Conservation (phyloP, 2,888 invertebrate species). For the Stenodera caucasica region DNA sequence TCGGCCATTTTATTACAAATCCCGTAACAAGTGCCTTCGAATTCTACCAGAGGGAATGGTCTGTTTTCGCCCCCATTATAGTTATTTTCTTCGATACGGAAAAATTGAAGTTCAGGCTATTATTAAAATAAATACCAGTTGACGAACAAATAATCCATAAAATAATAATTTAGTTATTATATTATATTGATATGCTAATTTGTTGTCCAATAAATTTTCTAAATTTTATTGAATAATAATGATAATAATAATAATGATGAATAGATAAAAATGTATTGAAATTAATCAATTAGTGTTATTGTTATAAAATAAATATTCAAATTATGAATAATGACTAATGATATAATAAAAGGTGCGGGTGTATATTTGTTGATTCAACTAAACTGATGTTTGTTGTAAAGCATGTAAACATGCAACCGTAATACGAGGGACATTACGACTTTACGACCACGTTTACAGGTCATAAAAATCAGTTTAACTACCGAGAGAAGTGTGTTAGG, state of each 20-base stretch:
- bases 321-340: constrained; percentile 50
- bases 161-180: background rate
- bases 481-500: constrained; percentile 55
- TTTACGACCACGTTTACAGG: constrained; percentile 57
- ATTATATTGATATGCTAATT: background rate
- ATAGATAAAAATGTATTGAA: background rate
- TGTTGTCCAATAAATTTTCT: background rate
- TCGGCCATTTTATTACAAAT: constrained; percentile 53
- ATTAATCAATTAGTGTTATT: background rate
- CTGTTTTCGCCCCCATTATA: no score
- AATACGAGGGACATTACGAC: constrained; percentile 57
- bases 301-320: constrained; percentile 37
- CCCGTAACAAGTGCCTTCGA: constrained; percentile 51
- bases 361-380: constrained; percentile 51
- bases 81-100: no score
- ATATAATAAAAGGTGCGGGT: constrained; percentile 47
- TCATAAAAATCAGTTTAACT: constrained; percentile 59
- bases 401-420: constrained; percentile 55
- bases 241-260: background rate
- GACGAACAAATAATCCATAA: background rate
- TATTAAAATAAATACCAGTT: no score
- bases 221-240: background rate
- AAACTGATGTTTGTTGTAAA: constrained; percentile 48
- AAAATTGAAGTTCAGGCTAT: no score
- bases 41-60: constrained; percentile 55